Base-by-base conservation (phyloP, 2,113 vertebrate genomes). In the Notarius quadriscutis region DNA sequence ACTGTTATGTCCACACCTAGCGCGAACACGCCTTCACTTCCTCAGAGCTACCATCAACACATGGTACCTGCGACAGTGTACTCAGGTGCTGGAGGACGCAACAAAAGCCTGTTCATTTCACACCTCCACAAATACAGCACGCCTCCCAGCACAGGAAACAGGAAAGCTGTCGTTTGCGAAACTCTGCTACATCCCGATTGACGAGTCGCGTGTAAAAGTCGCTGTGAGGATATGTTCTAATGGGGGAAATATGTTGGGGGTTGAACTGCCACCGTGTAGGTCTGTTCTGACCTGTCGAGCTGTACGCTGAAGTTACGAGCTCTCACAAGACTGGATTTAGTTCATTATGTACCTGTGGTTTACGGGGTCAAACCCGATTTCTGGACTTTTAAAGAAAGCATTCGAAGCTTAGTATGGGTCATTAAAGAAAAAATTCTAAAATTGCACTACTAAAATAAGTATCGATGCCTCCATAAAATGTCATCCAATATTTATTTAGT, bases 1-100 rank as follows among this genome's bases (percentile, higher is more conserved):
- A 51, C 15, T 14, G 17, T 0, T 17, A 30, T 60, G 25, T 58
- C 53, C 30, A n/a, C 77, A 86, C n/a, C 34, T 51, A 78, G 30
- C 11, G 17, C 2, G 11, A 58, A 17, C 51, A 34, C 10, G 27
- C 78, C 12, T 58, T 50, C 30, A 71, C 34, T 30, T 69, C 67
- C 34, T 53, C 7, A 18, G 71, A 77, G 53, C 81, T 58, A 55
- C 65, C 25, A 20, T 34, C 67, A 72, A 84, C 67, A 57, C 51
- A 48, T 48, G 53, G 15, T 53, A 67, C 18, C 62, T 6, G 20
- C n/a, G 81, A 51, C 62, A 2, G 83, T 88, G 85, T 83, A 88
- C 88, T 87, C 89, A 87, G 87, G 85, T 87, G 85, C 83, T 41
- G 22, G 1, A 69, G 9, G 67, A 15, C 11, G 51, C 72, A 89